Conservation (phyloP, 2,797 vertebrate genomes). For the Diplodus puntazzo region DNA sequence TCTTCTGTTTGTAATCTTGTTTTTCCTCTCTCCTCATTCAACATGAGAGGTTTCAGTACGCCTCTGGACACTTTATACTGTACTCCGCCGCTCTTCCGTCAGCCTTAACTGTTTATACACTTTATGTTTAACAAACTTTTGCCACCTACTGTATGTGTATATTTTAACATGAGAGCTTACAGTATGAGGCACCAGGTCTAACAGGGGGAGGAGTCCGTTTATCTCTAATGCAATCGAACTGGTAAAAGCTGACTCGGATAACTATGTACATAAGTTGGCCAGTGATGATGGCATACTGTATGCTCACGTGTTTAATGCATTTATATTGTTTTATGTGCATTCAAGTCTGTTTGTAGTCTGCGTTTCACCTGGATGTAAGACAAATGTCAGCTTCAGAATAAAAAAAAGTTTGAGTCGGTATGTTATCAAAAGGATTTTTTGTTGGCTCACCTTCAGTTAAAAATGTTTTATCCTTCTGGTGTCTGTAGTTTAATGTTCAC, state of each 20-base stretch:
- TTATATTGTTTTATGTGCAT: no score
- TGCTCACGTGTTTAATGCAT: no score
- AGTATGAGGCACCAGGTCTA: not conserved
- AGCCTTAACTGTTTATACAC: not conserved
- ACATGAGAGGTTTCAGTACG: slow-evolving; percentile 37
- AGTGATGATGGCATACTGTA: no score
- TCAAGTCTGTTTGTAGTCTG: no score
- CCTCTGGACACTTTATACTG: slow-evolving; percentile 32
- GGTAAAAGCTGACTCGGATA: not conserved
- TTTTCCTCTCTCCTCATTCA: slow-evolving; percentile 46
- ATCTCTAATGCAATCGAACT: not conserved
- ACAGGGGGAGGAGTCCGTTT: not conserved
- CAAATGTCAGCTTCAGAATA: no score
- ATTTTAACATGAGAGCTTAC: not conserved
- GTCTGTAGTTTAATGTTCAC: no score
- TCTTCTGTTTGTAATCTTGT: slow-evolving; percentile 54
- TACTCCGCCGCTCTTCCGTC: not conserved
- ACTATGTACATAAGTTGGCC: no score
- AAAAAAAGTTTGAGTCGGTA: no score
- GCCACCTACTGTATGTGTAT: not conserved
- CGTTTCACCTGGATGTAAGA: no score
- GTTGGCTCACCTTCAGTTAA: no score
- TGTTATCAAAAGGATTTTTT: no score
- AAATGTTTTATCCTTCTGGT: no score
- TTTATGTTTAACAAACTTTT: not conserved